A percentile compares a stretch with the other conserved stretches of the same genome.
phyloP scores from a whole-genome alignment of 2,797 vertebrate genomes.

The Enteromius afrohamiltoni region DNA sequence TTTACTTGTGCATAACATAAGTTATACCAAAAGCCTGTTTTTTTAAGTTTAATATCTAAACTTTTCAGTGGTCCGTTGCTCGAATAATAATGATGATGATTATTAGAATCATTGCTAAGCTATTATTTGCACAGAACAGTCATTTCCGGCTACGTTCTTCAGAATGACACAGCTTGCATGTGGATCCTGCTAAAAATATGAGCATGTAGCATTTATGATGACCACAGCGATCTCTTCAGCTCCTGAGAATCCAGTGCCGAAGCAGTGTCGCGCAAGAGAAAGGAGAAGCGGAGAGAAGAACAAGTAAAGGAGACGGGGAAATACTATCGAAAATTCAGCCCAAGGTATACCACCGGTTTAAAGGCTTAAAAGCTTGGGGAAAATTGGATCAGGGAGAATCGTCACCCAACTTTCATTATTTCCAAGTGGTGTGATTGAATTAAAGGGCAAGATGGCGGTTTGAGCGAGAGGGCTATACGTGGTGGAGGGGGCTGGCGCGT shows the following conservation, averaged over 20 bases:
- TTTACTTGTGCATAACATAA: background rate
- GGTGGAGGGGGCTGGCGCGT: conserved; percentile 87
- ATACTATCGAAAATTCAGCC: conserved; percentile 93
- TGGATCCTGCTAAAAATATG: conserved; percentile 73
- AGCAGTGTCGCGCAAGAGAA: conserved; percentile 40
- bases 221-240: conserved; percentile 25
- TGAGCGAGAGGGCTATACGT: conserved; percentile 75
- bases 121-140: background rate
- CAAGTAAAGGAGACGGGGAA: conserved; percentile 63
- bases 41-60: background rate
- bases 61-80: background rate
- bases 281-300: conserved; percentile 58
- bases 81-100: background rate
- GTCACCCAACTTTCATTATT: conserved; percentile 99
- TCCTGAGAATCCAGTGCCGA: conserved; percentile 26
- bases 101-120: background rate
- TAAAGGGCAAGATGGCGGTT: conserved; percentile 99
- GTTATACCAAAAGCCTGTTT: background rate
- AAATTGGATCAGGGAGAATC: conserved; percentile 99
- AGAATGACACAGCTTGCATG: background rate
- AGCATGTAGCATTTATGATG: conserved; percentile 73
- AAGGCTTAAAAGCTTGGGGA: conserved; percentile 97
- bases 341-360: conserved; percentile 97
- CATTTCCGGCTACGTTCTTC: background rate
- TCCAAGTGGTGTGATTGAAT: conserved; percentile 99